These are phyloP conservation scores for Perccottus glenii DNA, from an alignment of 2,113 vertebrate genomes.

Conservation along the genomic window DNA sequence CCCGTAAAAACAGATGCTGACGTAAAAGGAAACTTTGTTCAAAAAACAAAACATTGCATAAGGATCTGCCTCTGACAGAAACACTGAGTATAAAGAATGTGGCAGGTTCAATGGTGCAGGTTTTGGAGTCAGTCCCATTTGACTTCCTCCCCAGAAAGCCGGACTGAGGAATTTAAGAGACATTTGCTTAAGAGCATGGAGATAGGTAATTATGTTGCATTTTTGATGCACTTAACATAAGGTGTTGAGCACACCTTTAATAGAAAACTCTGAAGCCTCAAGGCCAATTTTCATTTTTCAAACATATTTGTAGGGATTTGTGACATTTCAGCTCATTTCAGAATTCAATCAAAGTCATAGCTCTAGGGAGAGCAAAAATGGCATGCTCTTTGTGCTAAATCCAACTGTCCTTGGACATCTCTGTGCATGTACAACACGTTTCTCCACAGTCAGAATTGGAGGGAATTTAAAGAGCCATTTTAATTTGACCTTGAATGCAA, in stretches of 20 bases:
- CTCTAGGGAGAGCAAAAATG: slow-evolving; percentile 63
- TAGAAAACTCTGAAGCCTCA: slow-evolving; percentile 64
- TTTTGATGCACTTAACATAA: slow-evolving; percentile 70
- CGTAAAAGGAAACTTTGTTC: slow-evolving; percentile 19
- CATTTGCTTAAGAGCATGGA: slow-evolving; percentile 53
- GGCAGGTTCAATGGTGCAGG: slow-evolving; percentile 8
- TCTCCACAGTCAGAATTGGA: slow-evolving; percentile 50
- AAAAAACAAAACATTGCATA: slow-evolving; percentile 34
- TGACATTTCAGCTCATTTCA: slow-evolving; percentile 74
- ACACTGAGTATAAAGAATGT: not conserved
- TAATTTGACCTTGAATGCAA: slow-evolving; percentile 65
- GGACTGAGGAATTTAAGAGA: slow-evolving; percentile 38
- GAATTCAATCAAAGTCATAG: slow-evolving; percentile 74
- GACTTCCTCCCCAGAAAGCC: slow-evolving; percentile 8
- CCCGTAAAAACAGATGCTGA: slow-evolving; percentile 30
- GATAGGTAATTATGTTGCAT: slow-evolving; percentile 58
- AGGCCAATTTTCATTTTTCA: slow-evolving; percentile 68
- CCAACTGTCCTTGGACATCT: slow-evolving; percentile 67
- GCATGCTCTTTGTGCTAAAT: slow-evolving; percentile 68
- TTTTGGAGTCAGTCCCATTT: slow-evolving; percentile 25
- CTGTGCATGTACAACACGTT: slow-evolving; percentile 44
- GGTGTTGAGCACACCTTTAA: slow-evolving; percentile 68
- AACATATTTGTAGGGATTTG: slow-evolving; percentile 63
- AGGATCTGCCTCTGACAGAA: not conserved
- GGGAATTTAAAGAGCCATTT: slow-evolving; percentile 67